phyloP scores from a whole-genome alignment of 2,113 vertebrate genomes.

The Rhinoptilus africanus region DNA sequence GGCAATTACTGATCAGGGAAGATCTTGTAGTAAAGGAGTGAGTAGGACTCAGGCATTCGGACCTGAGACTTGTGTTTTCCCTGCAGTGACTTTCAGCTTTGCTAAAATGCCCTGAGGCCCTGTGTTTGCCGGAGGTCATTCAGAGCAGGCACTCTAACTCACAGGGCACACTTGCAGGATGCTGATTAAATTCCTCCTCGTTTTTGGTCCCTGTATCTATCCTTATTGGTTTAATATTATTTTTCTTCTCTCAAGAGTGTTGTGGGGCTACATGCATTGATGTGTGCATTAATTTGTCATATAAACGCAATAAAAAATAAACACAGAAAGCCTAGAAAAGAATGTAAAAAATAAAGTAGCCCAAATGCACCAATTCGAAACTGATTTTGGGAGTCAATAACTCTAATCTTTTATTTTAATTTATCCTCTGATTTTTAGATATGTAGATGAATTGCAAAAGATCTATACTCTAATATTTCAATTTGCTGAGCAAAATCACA shows the following conservation, averaged over 20 bases:
- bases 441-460: neutral
- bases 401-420: neutral
- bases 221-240: neutral
- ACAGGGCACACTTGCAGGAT: neutral
- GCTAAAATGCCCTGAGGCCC: neutral
- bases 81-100: neutral
- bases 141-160: neutral
- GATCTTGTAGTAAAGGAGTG: neutral
- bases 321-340: neutral
- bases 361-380: neutral
- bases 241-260: neutral
- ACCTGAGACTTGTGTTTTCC: neutral
- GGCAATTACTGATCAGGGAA: neutral
- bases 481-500: neutral
- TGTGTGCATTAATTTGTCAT: rapidly evolving
- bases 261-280: neutral
- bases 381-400: neutral
- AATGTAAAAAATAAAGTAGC: neutral
- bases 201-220: neutral
- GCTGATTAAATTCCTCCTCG: neutral
- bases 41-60: neutral
- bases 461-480: neutral
- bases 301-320: neutral
- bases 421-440: neutral
- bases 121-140: neutral